phyloP scores from a whole-genome alignment of 30 jellyfish, hydroid and myxozoan genomes.

The Clytia hemisphaerica region DNA sequence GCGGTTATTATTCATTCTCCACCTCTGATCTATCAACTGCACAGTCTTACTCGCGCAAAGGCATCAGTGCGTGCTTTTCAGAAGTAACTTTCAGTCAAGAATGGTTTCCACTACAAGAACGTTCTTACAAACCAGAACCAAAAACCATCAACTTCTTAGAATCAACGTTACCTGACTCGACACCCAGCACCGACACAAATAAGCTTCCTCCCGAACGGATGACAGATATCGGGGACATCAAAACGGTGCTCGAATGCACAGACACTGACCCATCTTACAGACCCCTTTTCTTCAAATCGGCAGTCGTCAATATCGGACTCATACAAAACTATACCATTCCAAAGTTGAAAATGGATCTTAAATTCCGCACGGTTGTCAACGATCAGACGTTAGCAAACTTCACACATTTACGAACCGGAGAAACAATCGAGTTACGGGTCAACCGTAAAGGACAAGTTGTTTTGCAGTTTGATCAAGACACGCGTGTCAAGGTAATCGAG shows the following conservation, averaged over 20 bases:
- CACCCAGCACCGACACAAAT: no score
- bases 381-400: constrained; percentile 75
- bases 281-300: constrained; percentile 81
- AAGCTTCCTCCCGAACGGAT: no score
- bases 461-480: constrained; percentile 53
- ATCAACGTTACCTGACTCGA: no score
- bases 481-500: constrained; percentile 54
- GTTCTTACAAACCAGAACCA: no score
- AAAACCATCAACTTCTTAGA: constrained; percentile 38
- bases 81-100: constrained; percentile 54
- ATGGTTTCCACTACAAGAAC: no score
- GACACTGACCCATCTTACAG: constrained; percentile 35
- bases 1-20: constrained; percentile 68
- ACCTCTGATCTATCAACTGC: constrained; percentile 50
- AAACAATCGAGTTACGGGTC: constrained; percentile 45
- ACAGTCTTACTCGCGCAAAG: constrained; percentile 61
- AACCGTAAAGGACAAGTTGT: constrained; percentile 77
- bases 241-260: constrained; percentile 45
- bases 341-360: constrained; percentile 52
- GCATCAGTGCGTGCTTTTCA: constrained; percentile 56
- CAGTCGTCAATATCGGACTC: constrained; percentile 62
- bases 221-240: constrained; percentile 8
- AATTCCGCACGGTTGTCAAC: constrained; percentile 73
- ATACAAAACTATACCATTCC: constrained; percentile 34
- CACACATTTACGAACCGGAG: constrained; percentile 53